phyloP scores from a whole-genome alignment of 2,888 invertebrate genomes.

The Ochropacha duplaris region DNA sequence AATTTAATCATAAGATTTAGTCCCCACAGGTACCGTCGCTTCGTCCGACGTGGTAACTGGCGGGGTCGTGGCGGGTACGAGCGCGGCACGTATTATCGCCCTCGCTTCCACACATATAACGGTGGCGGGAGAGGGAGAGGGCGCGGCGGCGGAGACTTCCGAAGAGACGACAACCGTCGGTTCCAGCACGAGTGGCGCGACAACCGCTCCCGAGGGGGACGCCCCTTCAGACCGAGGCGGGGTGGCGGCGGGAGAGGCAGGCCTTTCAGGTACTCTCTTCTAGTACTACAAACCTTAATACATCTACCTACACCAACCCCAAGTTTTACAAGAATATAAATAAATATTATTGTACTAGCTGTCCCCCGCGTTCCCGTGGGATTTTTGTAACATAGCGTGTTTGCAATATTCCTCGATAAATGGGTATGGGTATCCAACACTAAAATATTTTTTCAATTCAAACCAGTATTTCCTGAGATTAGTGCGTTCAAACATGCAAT shows the following conservation, averaged over 20 bases:
- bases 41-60: constrained; percentile 78
- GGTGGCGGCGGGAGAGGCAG: constrained; percentile 70
- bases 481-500: too few relatives aligned
- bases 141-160: constrained; percentile 71
- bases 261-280: constrained; percentile 73
- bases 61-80: constrained; percentile 85
- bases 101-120: constrained; percentile 87
- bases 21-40: constrained; percentile 56
- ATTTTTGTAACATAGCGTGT: too few relatives aligned
- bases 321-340: too few relatives aligned
- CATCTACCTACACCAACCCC: too few relatives aligned
- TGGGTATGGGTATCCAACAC: too few relatives aligned
- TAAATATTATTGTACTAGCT: too few relatives aligned
- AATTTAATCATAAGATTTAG: background rate
- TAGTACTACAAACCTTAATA: background rate
- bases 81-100: constrained; percentile 91
- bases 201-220: constrained; percentile 62
- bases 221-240: constrained; percentile 69
- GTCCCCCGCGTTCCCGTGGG: too few relatives aligned
- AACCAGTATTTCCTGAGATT: background rate
- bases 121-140: constrained; percentile 81
- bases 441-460: too few relatives aligned
- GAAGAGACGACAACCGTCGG: constrained; percentile 61
- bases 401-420: too few relatives aligned
- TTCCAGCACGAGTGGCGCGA: constrained; percentile 61